Evolutionary conservation across 2,113 vertebrate species (phyloP).

Genomic region (Pyrgilauda ruficollis): DNA sequence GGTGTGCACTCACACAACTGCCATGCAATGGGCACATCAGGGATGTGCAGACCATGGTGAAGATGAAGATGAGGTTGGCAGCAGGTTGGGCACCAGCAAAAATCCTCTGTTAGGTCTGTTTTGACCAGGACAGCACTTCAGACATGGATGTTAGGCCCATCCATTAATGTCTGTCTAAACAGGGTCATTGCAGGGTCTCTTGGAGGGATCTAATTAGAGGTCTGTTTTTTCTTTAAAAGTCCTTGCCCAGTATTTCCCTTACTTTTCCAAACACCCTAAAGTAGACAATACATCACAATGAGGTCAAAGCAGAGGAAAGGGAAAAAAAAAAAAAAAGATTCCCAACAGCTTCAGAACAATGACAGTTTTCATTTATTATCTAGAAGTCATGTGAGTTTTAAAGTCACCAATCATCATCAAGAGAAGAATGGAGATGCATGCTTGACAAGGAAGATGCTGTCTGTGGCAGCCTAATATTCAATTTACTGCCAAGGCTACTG

Average conservation of each 20-base stretch:
- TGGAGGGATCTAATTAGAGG: constrained; percentile 38
- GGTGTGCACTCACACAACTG: neutral
- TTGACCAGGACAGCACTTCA: neutral
- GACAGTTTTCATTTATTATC: constrained; percentile 68
- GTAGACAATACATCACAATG: constrained; percentile 67
- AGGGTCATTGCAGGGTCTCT: constrained; percentile 56
- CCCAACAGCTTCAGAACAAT: constrained; percentile 23
- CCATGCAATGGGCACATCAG: neutral
- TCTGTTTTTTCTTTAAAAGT: constrained; percentile 68
- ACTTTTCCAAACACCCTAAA: constrained; percentile 60
- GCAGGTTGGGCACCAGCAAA: neutral
- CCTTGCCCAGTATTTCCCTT: constrained; percentile 50
- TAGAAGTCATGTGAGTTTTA: constrained; percentile 50
- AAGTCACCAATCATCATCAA: constrained; percentile 67
- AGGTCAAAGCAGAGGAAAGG: constrained; percentile 60
- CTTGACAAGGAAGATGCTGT: constrained; percentile 60
- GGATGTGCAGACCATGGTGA: neutral
- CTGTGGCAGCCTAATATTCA: constrained; percentile 34
- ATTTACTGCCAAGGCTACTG: constrained; percentile 54
- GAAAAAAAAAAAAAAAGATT: neutral
- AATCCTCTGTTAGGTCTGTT: neutral
- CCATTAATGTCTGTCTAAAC: constrained; percentile 33
- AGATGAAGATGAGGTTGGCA: neutral
- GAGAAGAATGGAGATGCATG: constrained; percentile 41
- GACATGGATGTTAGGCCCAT: neutral